Percentiles rank a stretch among this genome's conserved stretches.
Evolutionary conservation across 2,888 invertebrate species (phyloP).

Genomic region (Amblyteles armatorius): DNA sequence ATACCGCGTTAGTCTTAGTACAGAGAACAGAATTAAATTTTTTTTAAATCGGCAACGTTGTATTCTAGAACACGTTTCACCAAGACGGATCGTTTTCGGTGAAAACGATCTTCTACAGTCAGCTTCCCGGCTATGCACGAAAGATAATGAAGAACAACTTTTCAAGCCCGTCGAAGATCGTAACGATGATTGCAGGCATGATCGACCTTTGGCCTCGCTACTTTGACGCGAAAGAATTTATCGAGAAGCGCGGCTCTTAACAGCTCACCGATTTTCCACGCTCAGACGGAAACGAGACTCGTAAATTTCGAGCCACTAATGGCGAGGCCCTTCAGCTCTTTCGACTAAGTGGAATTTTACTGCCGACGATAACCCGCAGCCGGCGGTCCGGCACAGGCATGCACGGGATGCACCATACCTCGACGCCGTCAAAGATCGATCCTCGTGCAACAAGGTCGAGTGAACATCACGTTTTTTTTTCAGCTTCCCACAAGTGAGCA

Average conservation of each 20-base stretch:
- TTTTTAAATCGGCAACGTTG: too few species aligned
- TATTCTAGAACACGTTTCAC: too few species aligned
- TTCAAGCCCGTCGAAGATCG: constrained; percentile 3
- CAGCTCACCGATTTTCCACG: constrained; percentile 14
- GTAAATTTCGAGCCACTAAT: constrained; percentile 41
- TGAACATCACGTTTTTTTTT: constrained; percentile 9
- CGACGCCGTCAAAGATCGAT: constrained; percentile 60
- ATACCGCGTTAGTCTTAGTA: constrained; percentile 20
- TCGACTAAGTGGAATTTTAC: constrained; percentile 70
- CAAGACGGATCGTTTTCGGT: too few species aligned
- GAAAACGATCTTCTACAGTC: too few species aligned
- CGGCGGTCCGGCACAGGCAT: constrained; percentile 45
- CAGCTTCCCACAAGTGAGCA: constrained; percentile 8
- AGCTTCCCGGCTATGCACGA: not conserved
- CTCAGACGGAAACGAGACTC: constrained; percentile 27
- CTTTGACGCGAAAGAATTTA: constrained; percentile 9
- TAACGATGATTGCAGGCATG: constrained; percentile 55
- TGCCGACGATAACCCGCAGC: constrained; percentile 65
- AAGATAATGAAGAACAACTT: not conserved
- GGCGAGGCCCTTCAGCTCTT: constrained; percentile 48
- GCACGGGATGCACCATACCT: constrained; percentile 29
- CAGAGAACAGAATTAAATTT: not conserved
- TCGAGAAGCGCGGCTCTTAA: not conserved
- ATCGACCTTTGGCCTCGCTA: constrained; percentile 17
- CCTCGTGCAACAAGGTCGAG: constrained; percentile 30